phyloP scores from a whole-genome alignment of 2,113 vertebrate genomes.

The Campylomormyrus numenius region DNA sequence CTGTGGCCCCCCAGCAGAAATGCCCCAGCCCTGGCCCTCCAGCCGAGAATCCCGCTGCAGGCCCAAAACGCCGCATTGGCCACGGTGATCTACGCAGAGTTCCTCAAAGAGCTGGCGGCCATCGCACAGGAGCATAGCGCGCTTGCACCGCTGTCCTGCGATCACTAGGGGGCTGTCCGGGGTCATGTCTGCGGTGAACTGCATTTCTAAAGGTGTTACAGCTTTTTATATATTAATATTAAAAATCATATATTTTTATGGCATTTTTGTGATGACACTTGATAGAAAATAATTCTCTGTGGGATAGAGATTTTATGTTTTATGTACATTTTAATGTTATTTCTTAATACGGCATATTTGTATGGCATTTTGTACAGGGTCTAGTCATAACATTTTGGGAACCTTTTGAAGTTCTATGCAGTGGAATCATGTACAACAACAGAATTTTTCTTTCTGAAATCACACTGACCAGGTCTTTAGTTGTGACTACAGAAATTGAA shows the following conservation, averaged over 20 bases:
- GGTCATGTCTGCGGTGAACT: background rate
- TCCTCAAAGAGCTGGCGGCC: constrained; percentile 91
- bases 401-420: background rate
- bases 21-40: constrained; percentile 52
- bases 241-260: constrained; percentile 49
- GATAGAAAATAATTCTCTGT: constrained; percentile 40
- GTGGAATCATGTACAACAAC: background rate
- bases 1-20: constrained; percentile 51
- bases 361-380: background rate
- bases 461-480: background rate
- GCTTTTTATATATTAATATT: background rate
- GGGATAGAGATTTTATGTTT: background rate
- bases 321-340: background rate
- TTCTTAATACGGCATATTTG: background rate
- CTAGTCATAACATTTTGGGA: background rate
- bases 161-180: constrained; percentile 37
- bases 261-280: constrained; percentile 65
- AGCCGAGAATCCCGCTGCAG: constrained; percentile 58
- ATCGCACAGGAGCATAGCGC: constrained; percentile 78
- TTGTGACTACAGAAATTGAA: background rate
- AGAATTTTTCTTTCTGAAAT: background rate
- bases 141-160: constrained; percentile 56
- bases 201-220: background rate
- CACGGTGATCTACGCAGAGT: constrained; percentile 80
- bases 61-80: constrained; percentile 75